Base-by-base conservation (phyloP, 53 echinoderm and acorn worm genomes). In the Echinarachnius parma region DNA sequence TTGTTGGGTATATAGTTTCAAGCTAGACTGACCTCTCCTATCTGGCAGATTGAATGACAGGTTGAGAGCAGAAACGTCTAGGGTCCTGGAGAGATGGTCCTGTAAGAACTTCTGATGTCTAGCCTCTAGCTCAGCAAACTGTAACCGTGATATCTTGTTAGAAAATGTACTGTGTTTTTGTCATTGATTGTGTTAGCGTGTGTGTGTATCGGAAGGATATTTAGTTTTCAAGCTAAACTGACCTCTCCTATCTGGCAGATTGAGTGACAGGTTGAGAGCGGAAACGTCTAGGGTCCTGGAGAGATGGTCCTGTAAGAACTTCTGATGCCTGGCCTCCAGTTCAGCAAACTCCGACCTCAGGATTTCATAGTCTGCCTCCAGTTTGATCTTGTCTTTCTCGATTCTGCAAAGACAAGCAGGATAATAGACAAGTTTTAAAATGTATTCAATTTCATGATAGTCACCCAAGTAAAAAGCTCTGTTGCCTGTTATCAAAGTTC, bases 111-210 rank as follows among this genome's bases (percentile, higher is more conserved):
- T 70, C 46, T 86, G 80, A 62, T 94, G 94, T 44, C 80, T 77
- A 19, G 62, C 83, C 78, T 94, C 86, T 9, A 94, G 76, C 75
- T 94, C 94, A 74, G 83, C 55, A 64, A 87, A 90, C 35, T 90
- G n/a, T n/a, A n/a, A n/a, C n/a, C n/a, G n/a, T n/a, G n/a, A n/a
- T n/a, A n/a, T n/a, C n/a, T n/a, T n/a, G n/a, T n/a, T n/a, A n/a
- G n/a, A n/a, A n/a, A n/a, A n/a, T n/a, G n/a, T n/a, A n/a, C n/a
- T n/a, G n/a, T n/a, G n/a, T n/a, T n/a, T n/a, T n/a, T n/a, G n/a
- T n/a, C n/a, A n/a, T n/a, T n/a, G n/a, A n/a, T n/a, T n/a, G n/a
- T n/a, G n/a, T n/a, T n/a, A n/a, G n/a, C n/a, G n/a, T n/a, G n/a
- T n/a, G n/a, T n/a, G n/a, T n/a, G n/a, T n/a, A n/a, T n/a, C n/a